A percentile compares a stretch with the other conserved stretches of the same genome.
Conservation (phyloP, 23 tunicate genomes). For the Botrylloides violaceus region DNA sequence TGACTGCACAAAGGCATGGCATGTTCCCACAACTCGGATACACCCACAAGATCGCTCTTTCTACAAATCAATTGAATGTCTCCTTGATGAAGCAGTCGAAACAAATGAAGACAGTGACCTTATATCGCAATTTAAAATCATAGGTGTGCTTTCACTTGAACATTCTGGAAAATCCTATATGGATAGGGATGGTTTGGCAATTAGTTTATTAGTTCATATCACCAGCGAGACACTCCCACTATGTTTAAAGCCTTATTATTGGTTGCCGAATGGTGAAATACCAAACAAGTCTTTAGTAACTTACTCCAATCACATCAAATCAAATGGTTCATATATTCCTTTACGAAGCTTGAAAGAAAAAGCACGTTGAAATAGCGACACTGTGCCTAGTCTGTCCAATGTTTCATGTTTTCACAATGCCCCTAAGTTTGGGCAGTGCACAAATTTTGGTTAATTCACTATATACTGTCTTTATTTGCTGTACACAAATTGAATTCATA, state of each 20-base stretch:
- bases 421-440: background rate
- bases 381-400: background rate
- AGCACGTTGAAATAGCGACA: background rate
- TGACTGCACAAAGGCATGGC: too few relatives aligned
- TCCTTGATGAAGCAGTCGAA: background rate
- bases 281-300: background rate
- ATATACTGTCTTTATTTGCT: background rate
- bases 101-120: background rate
- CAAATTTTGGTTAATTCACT: background rate
- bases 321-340: background rate
- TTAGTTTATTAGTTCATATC: background rate
- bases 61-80: background rate
- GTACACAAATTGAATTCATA: background rate
- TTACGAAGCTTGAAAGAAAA: conserved; percentile 6
- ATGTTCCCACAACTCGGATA: conserved; percentile 4
- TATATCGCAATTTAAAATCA: background rate
- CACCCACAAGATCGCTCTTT: conserved; percentile 7
- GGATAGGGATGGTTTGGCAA: background rate
- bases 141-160: background rate
- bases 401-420: background rate
- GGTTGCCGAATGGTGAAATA: background rate
- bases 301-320: background rate
- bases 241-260: background rate
- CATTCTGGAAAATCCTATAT: background rate
- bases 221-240: too few relatives aligned